Conservation (phyloP, 2,888 invertebrate species). For the Pyrgus malvae region DNA sequence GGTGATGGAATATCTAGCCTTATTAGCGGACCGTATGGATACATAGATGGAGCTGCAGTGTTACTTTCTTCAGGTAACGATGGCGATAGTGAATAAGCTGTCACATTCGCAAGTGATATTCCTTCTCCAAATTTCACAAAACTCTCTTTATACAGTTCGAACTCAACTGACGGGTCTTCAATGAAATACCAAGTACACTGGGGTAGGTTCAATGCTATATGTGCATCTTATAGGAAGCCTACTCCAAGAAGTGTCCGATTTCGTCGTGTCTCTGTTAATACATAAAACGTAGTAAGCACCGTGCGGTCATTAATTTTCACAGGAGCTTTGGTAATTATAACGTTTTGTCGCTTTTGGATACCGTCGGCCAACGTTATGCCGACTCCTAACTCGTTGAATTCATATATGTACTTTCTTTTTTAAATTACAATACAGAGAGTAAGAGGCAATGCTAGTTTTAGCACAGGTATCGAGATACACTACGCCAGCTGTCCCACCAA, state of each 20-base stretch:
- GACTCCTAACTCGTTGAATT: background rate
- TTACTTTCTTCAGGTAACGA: background rate
- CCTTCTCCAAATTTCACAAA: constrained; percentile 1
- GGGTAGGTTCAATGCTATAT: constrained; percentile 21
- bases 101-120: background rate
- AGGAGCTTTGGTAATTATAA: constrained; percentile 9
- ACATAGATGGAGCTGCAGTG: background rate
- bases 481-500: constrained; percentile 1
- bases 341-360: constrained; percentile 13
- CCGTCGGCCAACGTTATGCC: constrained; percentile 30
- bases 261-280: constrained; percentile 32
- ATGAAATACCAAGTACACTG: constrained; percentile 22
- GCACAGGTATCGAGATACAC: constrained; percentile 30
- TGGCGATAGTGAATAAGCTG: background rate
- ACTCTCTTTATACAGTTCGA: constrained; percentile 15
- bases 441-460: constrained; percentile 30
- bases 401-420: background rate
- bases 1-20: background rate
- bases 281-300: constrained; percentile 34
- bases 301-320: constrained; percentile 20
- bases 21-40: background rate
- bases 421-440: constrained; percentile 25
- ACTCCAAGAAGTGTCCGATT: constrained; percentile 36
- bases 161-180: constrained; percentile 3
- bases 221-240: constrained; percentile 29